Evolutionary conservation across 2,113 vertebrate genomes (phyloP).

Genomic region (Phodopus roborovskii): DNA sequence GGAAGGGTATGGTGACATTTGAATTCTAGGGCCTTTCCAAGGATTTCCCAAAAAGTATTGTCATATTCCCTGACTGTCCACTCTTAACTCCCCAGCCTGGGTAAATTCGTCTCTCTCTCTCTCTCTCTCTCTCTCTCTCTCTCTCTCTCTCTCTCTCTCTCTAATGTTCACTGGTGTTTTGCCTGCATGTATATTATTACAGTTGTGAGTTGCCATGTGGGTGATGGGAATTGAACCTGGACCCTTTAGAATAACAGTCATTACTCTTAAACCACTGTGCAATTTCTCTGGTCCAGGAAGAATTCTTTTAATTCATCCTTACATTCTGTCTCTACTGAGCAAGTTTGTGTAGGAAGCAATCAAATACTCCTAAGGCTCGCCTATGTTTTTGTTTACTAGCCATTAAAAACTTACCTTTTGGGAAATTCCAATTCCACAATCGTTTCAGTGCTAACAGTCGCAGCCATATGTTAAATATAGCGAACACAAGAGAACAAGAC

Average conservation of each 20-base stretch:
- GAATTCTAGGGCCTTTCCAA: background rate
- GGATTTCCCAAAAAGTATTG: background rate
- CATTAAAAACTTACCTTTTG: background rate
- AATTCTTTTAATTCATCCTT: background rate
- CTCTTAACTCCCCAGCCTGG: background rate
- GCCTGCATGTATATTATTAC: background rate
- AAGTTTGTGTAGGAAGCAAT: background rate
- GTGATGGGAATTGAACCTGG: background rate
- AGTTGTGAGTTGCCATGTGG: no score
- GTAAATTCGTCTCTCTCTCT: background rate
- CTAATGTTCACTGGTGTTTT: background rate
- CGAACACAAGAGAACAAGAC: background rate
- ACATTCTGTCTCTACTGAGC: background rate
- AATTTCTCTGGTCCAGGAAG: background rate
- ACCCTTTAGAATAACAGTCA: background rate
- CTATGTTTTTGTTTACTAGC: conserved; percentile 23
- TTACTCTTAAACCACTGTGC: background rate
- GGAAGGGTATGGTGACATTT: background rate
- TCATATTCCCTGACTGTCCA: background rate
- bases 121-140: no score
- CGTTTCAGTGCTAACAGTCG: background rate
- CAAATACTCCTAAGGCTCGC: background rate
- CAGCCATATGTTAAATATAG: background rate
- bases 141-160: no score
- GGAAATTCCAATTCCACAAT: background rate